Evolutionary conservation across 2,888 invertebrate genomes (phyloP).

Genomic region (Ectemnius lituratus): DNA sequence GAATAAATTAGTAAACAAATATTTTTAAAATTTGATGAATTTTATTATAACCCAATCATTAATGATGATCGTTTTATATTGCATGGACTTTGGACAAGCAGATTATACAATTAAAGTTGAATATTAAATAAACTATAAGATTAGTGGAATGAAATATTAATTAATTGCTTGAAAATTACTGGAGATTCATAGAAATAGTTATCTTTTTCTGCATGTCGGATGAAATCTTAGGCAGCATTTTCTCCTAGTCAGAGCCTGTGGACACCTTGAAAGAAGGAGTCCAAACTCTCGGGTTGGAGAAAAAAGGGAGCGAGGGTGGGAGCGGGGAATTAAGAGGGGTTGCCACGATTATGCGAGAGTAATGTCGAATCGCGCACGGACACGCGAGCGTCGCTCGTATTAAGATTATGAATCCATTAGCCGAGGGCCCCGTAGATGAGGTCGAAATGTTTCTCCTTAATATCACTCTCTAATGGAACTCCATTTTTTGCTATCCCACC

Average conservation of each 20-base stretch:
- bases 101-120: neutral
- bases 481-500: slow-evolving; percentile 45
- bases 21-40: too few species aligned
- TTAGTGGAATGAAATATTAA: too few species aligned
- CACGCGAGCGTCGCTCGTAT: slow-evolving; percentile 68
- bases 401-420: slow-evolving; percentile 75
- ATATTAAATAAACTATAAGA: too few species aligned
- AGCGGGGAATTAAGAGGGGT: slow-evolving; percentile 21
- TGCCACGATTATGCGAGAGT: slow-evolving; percentile 44
- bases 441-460: slow-evolving; percentile 54
- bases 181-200: too few species aligned
- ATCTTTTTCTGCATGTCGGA: too few species aligned
- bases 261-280: too few species aligned
- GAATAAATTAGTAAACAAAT: too few species aligned
- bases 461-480: slow-evolving; percentile 57
- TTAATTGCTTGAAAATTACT: too few species aligned
- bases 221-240: too few species aligned
- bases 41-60: too few species aligned
- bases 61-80: neutral
- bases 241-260: too few species aligned
- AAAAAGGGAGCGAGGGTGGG: slow-evolving; percentile 5
- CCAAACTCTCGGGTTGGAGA: neutral
- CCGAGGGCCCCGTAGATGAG: slow-evolving; percentile 58
- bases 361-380: slow-evolving; percentile 68
- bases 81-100: too few species aligned